Base-by-base conservation (phyloP, 2,113 vertebrate genomes). In the Urocolius indicus region DNA sequence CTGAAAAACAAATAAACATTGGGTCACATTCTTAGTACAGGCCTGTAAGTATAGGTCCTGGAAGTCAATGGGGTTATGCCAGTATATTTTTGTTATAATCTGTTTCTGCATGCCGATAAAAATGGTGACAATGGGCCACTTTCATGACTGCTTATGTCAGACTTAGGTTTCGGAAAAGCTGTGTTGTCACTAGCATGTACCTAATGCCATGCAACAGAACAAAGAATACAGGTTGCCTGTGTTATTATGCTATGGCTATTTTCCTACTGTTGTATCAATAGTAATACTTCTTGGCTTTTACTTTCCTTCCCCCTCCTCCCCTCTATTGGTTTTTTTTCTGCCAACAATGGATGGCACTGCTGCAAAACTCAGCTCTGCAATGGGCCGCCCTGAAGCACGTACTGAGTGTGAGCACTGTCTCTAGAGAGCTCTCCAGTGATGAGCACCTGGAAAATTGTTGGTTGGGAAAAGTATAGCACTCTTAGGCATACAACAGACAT, bases 1-100 rank as follows among this genome's bases (percentile, higher is more conserved):
- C 84, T 69, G 84, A 93, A 93, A 93, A 76, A 26, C 55, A 87
- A 89, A 67, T 30, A 82, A 94, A 80, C 62, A 38, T 43, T 23
- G 48, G 20, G 66, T 79, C 54, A 65, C 29, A 9, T 82, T 87
- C 66, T 59, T 27, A 46, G 52, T 16, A 22, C 27, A 4, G 20
- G 46, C 30, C 51, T 81, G 38, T 46, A 66, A 66, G 57, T 57
- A 43, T 5, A 21, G 30, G 48, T 26, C 26, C 48, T 55, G 68
- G 46, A 90, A 79, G 78, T 67, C 45, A 59, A 1, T 24, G 43
- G 75, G 54, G 18, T 18, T 55, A 45, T 0, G 3, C 18, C 46
- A 49, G 17, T 59, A 22, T 36, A 22, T 62, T 81, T 77, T 8
- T 85, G 62, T 38, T 63, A 58, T 81, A 81, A 59, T 62, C 43